phyloP scores from a whole-genome alignment of 2,797 vertebrate genomes.

The Myotis myotis region DNA sequence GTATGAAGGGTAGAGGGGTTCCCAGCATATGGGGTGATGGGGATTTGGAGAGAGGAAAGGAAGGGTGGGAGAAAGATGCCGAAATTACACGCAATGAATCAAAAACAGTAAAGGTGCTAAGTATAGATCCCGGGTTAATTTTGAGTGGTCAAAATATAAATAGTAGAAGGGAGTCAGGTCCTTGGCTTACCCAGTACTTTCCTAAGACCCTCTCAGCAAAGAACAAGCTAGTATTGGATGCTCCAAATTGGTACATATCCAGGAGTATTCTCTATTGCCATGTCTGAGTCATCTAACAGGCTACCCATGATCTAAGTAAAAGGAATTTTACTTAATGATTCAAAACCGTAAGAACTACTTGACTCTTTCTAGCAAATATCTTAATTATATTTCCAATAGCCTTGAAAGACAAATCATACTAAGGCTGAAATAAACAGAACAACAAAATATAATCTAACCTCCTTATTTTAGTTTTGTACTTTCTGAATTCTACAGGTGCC shows the following conservation, averaged over 20 bases:
- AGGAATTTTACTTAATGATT: constrained; percentile 2
- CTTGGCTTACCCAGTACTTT: neutral
- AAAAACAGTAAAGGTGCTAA: neutral
- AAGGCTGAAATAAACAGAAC: neutral
- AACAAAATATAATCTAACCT: neutral
- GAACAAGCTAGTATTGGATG: neutral
- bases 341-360: neutral
- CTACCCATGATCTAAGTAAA: constrained; percentile 2
- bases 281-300: neutral
- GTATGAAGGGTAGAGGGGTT: constrained; percentile 15
- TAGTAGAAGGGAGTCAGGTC: neutral
- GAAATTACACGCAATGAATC: constrained; percentile 21
- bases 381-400: constrained; percentile 23
- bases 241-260: neutral
- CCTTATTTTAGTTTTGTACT: neutral
- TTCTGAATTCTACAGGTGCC: neutral
- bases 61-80: constrained; percentile 43
- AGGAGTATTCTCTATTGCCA: neutral
- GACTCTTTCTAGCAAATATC: neutral
- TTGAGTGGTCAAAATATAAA: neutral
- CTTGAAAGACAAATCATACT: neutral
- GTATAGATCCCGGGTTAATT: neutral
- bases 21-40: constrained; percentile 13
- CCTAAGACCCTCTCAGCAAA: neutral
- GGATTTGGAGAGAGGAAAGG: neutral